These are phyloP conservation scores for Amblyopsis hoosieri DNA, from an alignment of 2,797 vertebrate species.

Conservation along the genomic window DNA sequence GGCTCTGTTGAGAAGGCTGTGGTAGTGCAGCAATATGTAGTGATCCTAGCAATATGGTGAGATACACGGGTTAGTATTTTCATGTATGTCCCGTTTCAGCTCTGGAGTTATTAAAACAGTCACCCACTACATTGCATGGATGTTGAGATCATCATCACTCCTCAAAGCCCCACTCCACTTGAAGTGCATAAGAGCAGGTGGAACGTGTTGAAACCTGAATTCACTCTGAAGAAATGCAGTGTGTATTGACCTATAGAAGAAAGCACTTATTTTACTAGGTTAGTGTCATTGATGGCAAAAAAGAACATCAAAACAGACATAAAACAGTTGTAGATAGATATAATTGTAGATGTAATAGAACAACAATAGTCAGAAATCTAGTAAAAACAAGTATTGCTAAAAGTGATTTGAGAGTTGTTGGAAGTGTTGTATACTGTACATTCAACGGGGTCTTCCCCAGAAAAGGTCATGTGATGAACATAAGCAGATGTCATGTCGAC, in stretches of 20 bases:
- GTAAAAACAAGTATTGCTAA: not conserved
- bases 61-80: not conserved
- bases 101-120: not conserved
- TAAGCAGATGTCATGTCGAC: conserved; percentile 31
- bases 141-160: conserved; percentile 12
- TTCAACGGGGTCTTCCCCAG: not conserved
- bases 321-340: too few relatives aligned
- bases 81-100: too few relatives aligned
- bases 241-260: too few relatives aligned
- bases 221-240: too few relatives aligned
- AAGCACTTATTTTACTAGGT: too few relatives aligned
- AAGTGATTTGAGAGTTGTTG: too few relatives aligned
- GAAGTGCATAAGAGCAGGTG: conserved; percentile 9
- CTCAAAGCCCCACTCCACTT: conserved; percentile 11
- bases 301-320: too few relatives aligned
- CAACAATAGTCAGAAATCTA: too few relatives aligned
- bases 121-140: conserved; percentile 8
- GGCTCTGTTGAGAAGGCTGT: conserved; percentile 1
- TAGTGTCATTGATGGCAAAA: too few relatives aligned
- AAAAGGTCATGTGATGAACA: not conserved
- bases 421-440: too few relatives aligned
- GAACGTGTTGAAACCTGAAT: not conserved
- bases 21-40: conserved; percentile 17
- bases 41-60: not conserved
- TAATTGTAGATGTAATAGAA: too few relatives aligned